These are phyloP conservation scores for Zaprionus davidi DNA, from an alignment of 1,140 invertebrate genomes.

Conservation along the genomic window DNA sequence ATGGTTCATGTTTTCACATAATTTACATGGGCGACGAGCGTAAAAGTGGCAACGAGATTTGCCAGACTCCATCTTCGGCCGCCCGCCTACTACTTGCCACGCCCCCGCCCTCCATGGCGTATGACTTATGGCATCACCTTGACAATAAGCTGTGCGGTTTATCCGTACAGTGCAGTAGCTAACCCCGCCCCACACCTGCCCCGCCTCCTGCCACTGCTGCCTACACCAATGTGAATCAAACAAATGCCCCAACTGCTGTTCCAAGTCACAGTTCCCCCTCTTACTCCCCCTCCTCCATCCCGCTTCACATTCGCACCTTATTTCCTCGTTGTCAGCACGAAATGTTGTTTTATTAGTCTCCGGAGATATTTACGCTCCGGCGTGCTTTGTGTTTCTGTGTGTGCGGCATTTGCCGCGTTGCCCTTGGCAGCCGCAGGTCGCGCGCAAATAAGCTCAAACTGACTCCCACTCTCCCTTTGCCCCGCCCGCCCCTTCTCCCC, in stretches of 20 bases:
- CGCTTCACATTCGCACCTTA: slow-evolving; percentile 72
- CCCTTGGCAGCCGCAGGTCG: slow-evolving; percentile 45
- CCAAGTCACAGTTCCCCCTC: background rate
- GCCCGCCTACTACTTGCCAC: background rate
- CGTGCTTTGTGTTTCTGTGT: slow-evolving; percentile 50
- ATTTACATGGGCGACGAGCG: slow-evolving; percentile 49
- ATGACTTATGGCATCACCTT: slow-evolving; percentile 80
- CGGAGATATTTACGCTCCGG: slow-evolving; percentile 68
- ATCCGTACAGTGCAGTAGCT: slow-evolving; percentile 42
- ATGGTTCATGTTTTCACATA: slow-evolving; percentile 57
- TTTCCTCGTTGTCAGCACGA: slow-evolving; percentile 79
- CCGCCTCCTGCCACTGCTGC: background rate
- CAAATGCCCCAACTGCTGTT: slow-evolving; percentile 45
- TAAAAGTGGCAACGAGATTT: slow-evolving; percentile 30
- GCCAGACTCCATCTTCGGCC: background rate
- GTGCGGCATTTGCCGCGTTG: slow-evolving; percentile 55
- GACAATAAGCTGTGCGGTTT: slow-evolving; percentile 73
- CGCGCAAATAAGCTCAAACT: slow-evolving; percentile 56
- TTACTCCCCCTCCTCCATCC: background rate
- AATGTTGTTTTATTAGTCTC: slow-evolving; percentile 84
- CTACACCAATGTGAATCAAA: slow-evolving; percentile 62
- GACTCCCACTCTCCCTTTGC: background rate
- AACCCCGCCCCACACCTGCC: background rate
- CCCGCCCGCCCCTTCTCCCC: background rate
- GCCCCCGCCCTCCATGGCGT: slow-evolving; percentile 21